Conservation (phyloP, 2,888 invertebrate genomes). For the Tipula unca region DNA sequence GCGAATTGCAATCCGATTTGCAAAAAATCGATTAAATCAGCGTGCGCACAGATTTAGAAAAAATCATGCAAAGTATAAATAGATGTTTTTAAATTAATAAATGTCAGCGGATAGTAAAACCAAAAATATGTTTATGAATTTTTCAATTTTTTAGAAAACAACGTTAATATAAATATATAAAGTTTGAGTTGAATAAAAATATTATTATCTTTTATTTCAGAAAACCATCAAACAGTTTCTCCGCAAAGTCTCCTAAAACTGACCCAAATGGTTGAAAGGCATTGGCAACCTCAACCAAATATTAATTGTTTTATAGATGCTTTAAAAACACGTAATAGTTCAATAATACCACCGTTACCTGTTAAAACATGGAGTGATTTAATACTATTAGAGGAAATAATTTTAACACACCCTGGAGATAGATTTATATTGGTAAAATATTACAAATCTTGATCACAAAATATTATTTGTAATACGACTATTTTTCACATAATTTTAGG, state of each 20-base stretch:
- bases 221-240: neutral
- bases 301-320: neutral
- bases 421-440: neutral
- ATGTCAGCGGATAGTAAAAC: neutral
- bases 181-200: neutral
- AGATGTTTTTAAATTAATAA: neutral
- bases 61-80: neutral
- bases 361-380: neutral
- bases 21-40: neutral
- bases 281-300: neutral
- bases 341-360: neutral
- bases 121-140: neutral
- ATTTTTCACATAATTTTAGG: neutral
- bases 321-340: neutral
- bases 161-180: neutral
- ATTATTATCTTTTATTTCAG: neutral
- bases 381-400: neutral
- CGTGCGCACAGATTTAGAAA: neutral
- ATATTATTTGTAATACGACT: neutral
- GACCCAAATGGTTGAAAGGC: neutral
- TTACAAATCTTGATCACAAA: neutral
- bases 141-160: too few relatives aligned
- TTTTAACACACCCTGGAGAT: neutral
- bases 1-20: neutral
- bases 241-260: neutral